Evolutionary conservation across 1,140 invertebrate genomes (phyloP), one percentile per base, ranked within the genome.

Genomic region (Drosophila mojavensis): DNA sequence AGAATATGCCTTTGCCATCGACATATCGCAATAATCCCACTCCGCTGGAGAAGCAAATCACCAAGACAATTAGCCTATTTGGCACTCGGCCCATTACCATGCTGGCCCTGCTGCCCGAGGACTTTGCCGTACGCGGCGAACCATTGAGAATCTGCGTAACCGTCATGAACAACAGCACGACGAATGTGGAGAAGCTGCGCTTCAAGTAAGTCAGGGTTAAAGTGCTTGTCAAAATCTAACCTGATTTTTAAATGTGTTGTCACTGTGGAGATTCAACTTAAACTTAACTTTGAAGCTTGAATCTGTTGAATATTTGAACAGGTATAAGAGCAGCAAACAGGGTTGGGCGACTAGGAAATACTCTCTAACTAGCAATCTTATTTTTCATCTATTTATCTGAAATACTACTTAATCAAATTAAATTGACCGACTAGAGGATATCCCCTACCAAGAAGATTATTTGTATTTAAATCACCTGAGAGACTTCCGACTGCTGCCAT

Each of bases 1-100:
- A 91, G 64, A 68, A 84, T 20, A 81, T 91, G 75, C 83, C 90
- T 6, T 30, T 91, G 26, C 82, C 79, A 5, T 41, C 62, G 3
- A 72, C 58, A 30, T 79, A 72, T 53, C 79, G 84, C 30, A 74
- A 45, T 24, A 72, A 83, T 67, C 78, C 79, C 28, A 81, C 76
- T n/a, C 73, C 81, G 13, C 53, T 91, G 68, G 86, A 92, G 47
- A 92, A 91, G 56, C 89, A 90, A 54, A 85, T 92, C 26, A 92
- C 90, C n/a, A 91, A 91, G 66, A 83, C 90, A 17, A 92, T 92
- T 33, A 92, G 91, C 33, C 70, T 91, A 13, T 91, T 92, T 45
- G 91, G 91, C 7, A 88, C 86, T 3, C 76, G 91, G 15, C 91
- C 91, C 3, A 92, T 92, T 7, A 89, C 84, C 3, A 81, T 92